Base-by-base conservation (phyloP, 2,113 vertebrate genomes). In the Pluvianellus socialis region DNA sequence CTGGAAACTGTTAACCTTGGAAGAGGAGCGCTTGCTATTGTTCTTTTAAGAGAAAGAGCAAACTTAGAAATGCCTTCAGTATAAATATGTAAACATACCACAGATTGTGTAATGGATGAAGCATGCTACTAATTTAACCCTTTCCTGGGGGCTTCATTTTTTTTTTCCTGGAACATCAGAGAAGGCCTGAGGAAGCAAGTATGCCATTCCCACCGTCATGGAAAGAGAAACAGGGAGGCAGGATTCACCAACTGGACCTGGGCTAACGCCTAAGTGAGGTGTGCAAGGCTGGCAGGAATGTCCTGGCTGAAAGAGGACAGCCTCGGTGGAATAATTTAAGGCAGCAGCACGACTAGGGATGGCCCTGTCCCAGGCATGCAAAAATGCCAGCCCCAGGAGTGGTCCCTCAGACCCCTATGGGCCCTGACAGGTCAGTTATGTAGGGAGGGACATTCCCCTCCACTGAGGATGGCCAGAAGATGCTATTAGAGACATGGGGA, bases 1-100 rank as follows among this genome's bases (percentile, higher is more conserved):
- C 75, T 95, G 94, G 79, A 90, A 96, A 86, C 33, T 86, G 90
- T 94, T 92, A 94, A 91, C 79, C 66, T 74, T 81, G 56, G 79
- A 58, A 79, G 91, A 81, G 88, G 27, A 95, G 28, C 12, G 6
- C 81, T 96, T 88, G 32, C 89, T 87, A 89, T 94, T 96, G 79
- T 87, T 94, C 93, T 93, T 96, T 71, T 28, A 40, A 44, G 30
- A 92, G 65, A 95, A 90, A 50, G 27, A 88, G 52, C 81, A 91
- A 75, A 49, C 10, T 86, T 62, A 92, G 80, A 93, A 94, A 92
- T 47, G 63, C 44, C 32, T 80, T 83, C 66, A 50, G 32, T 80
- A 86, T 86, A 91, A 91, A 56, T 59, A 91, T 12, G 52, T 47
- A 88, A 91, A 87, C 77, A 27, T 70, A 24, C 80, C 71, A 84